Evolutionary conservation across 35 echinoderm and acorn worm genomes (phyloP), one percentile per base, ranked within the genome.

Genomic region (Heliocidaris tuberculata): DNA sequence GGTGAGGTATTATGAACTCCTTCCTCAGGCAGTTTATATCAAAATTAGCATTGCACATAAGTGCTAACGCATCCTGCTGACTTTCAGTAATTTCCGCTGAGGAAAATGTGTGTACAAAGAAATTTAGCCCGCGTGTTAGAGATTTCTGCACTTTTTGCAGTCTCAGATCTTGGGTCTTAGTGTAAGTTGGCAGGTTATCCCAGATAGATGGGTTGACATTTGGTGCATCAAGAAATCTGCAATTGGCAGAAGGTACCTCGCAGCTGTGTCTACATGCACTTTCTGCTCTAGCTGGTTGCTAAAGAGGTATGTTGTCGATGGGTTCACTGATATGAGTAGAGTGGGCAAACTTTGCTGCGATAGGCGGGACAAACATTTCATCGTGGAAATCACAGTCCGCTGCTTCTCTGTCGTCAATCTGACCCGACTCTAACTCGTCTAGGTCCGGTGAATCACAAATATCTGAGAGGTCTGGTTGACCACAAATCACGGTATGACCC

Each of bases 11-110:
- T 30, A 94, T 94, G 15, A 47, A 42, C 65, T 94, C 94, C 85
- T 94, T 94, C 13, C 94, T 60, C 13, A 85, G 0, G 30, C 85
- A 94, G 47, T 94, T 94, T 42, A 94, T 60, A 19, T 85, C 94
- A 87, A 94, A 94, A 49, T 94, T 94, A 5, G 94, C 94, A 87
- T 94, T 86, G 85, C 94, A 85, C 30, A 94, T n/a, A 21, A 94
- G 85, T 9, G 94, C 90, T 29, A 54, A 48, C 2, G 90, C 90
- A 92, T 92, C 90, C 24, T 92, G 90, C 49, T 92, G 86, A 2
- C 31, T 1, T 42, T 92, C 90, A 49, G 90, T 49, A 48, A 92
- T 54, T 8, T 21, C n/a, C 6, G 31, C 48, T 21, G 35, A 31
- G 7, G 48, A 92, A 30, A 92, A n/a, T 13, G 48, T 49, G 31